phyloP scores from a whole-genome alignment of 2,888 invertebrate species.

The Oxyscelio sp. region DNA sequence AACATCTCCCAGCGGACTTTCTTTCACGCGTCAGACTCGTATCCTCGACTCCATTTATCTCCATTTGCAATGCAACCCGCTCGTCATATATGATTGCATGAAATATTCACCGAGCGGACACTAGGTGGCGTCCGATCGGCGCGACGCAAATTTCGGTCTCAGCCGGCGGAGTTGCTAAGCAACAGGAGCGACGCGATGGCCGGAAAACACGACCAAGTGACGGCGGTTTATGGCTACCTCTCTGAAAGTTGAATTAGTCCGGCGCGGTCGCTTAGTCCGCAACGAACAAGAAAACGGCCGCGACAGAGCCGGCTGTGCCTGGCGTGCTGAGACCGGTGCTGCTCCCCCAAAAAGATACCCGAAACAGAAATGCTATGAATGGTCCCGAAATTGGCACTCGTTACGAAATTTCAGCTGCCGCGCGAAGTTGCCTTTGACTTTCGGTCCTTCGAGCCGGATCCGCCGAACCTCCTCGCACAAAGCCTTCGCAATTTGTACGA shows the following conservation, averaged over 20 bases:
- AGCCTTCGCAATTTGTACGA: constrained; percentile 36
- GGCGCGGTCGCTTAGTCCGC: constrained; percentile 72
- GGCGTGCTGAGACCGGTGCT: neutral
- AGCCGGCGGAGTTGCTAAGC: constrained; percentile 83
- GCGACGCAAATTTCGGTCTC: constrained; percentile 55
- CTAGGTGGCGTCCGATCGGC: constrained; percentile 56
- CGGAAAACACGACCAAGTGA: constrained; percentile 68
- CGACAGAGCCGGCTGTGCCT: constrained; percentile 11
- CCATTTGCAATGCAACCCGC: neutral
- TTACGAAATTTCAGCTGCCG: no score
- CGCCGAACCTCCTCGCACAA: constrained; percentile 11
- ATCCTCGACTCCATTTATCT: neutral
- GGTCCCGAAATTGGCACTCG: neutral
- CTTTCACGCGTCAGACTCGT: no score
- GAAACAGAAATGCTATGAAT: neutral
- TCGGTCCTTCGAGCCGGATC: constrained; percentile 3
- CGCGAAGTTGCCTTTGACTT: neutral
- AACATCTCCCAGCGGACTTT: no score
- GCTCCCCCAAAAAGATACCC: no score
- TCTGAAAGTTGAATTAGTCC: constrained; percentile 72
- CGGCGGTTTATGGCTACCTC: constrained; percentile 70
- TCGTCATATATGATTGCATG: constrained; percentile 23
- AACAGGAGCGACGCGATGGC: constrained; percentile 82
- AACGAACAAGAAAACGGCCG: constrained; percentile 58
- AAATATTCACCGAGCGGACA: constrained; percentile 45